Evolutionary conservation across 2,888 invertebrate genomes (phyloP).

Genomic region (Melanostoma mellinum): DNA sequence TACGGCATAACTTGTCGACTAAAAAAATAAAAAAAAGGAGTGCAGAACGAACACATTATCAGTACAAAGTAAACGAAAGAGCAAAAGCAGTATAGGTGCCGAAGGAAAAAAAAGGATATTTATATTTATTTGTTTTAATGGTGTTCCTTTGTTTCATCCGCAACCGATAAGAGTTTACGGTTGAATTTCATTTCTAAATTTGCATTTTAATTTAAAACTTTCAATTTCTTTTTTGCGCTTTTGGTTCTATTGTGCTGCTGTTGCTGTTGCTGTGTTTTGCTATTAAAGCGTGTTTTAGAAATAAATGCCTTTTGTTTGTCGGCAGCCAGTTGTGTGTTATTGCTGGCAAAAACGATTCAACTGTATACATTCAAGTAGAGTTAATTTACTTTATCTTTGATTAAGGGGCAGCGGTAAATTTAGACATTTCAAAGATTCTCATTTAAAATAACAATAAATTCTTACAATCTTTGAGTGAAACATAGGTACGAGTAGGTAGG

Average conservation of each 20-base stretch:
- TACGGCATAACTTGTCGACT: constrained; percentile 21
- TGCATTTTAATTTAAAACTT: constrained; percentile 71
- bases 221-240: constrained; percentile 26
- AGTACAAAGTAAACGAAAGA: constrained; percentile 7
- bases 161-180: constrained; percentile 70
- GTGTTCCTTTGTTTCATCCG: constrained; percentile 62
- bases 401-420: constrained; percentile 31
- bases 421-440: constrained; percentile 1
- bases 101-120: constrained; percentile 55
- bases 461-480: neutral
- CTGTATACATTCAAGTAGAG: neutral
- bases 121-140: constrained; percentile 55
- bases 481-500: neutral
- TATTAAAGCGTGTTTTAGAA: constrained; percentile 1
- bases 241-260: neutral
- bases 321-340: constrained; percentile 17
- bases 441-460: constrained; percentile 15
- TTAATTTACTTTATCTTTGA: constrained; percentile 41
- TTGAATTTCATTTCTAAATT: constrained; percentile 71
- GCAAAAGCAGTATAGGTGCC: neutral
- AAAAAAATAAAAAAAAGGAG: constrained; percentile 4
- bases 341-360: constrained; percentile 19
- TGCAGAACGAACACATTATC: constrained; percentile 24
- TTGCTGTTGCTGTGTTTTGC: neutral
- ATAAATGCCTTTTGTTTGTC: constrained; percentile 19